Base-by-base conservation (phyloP, 2,113 vertebrate species). In the Trematocara variabile region DNA sequence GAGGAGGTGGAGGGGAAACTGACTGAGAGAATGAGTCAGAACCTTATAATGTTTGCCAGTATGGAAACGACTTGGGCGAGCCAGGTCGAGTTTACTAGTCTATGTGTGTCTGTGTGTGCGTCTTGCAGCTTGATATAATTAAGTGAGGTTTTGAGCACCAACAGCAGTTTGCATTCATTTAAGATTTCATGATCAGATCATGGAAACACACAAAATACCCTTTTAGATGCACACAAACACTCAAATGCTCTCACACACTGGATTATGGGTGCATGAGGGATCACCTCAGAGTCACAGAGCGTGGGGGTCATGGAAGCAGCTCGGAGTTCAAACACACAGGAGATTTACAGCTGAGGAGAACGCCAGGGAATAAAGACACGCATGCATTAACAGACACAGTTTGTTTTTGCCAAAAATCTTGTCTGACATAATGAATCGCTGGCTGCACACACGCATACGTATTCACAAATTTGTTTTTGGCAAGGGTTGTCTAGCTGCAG, bases 41-140 rank as follows among this genome's bases (percentile, higher is more conserved):
- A 87, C 53, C 20, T 83, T 65, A 33, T 11, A 88, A 79, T 22
- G 79, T 20, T 22, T 90, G 94, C 94, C 94, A 95, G 92, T 5
- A 80, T 92, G 93, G 93, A 95, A 96, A 96, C 48, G 54, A 92
- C 56, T 77, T 14, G 55, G 55, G 33, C 73, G 79, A 93, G 90
- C 93, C 92, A 92, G 92, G 80, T 86, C 55, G 56, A 60, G 39
- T 89, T 90, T 78, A 89, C 41, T 88, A 14, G 77, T 84, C 77
- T 84, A 79, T 82, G 60, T 81, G 80, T 70, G 82, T 83, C 84
- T 77, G 77, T 48, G 63, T 48, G 41, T 87, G 83, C 63, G 53
- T 88, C 20, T 65, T 87, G 82, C 93, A 95, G 91, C 95, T 96
- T 96, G 95, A 94, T 95, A 48, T 93, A 87, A 94, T 96, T 96